A percentile compares a stretch with the other conserved stretches of the same genome.
Conservation (phyloP, 1,140 invertebrate genomes). For the Drosophila gunungcola region DNA sequence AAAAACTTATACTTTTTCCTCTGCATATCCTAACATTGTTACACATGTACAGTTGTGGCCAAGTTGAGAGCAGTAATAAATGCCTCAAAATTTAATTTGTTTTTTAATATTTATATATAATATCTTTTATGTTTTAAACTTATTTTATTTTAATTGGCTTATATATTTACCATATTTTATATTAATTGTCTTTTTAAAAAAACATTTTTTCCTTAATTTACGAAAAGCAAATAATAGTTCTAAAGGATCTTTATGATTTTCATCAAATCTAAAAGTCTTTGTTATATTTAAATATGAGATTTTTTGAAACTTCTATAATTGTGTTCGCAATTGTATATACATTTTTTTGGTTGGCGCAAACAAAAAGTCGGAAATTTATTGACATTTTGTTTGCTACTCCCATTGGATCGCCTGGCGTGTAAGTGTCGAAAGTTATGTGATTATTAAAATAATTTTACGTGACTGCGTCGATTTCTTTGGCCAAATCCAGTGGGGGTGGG, state of each 20-base stretch:
- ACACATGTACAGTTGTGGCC: constrained; percentile 7
- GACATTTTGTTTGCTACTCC: constrained; percentile 72
- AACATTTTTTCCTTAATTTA: no score
- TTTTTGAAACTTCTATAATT: neutral
- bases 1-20: constrained; percentile 54
- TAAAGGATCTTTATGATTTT: no score
- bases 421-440: constrained; percentile 83
- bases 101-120: no score
- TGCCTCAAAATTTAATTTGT: neutral
- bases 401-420: constrained; percentile 68
- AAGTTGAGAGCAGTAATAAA: neutral
- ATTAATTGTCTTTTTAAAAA: no score
- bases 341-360: constrained; percentile 21
- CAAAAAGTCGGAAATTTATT: constrained; percentile 63
- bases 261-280: no score
- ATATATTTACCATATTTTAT: no score
- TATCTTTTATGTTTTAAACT: no score
- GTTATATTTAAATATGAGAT: no score
- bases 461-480: constrained; percentile 79
- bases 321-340: neutral
- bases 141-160: no score
- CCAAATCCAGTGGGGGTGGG: constrained; percentile 42
- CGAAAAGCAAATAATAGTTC: no score
- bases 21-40: constrained; percentile 22
- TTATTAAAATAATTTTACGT: constrained; percentile 84